These are phyloP conservation scores for Diaprepes abbreviatus DNA, from an alignment of 2,888 invertebrate genomes.

Conservation along the genomic window DNA sequence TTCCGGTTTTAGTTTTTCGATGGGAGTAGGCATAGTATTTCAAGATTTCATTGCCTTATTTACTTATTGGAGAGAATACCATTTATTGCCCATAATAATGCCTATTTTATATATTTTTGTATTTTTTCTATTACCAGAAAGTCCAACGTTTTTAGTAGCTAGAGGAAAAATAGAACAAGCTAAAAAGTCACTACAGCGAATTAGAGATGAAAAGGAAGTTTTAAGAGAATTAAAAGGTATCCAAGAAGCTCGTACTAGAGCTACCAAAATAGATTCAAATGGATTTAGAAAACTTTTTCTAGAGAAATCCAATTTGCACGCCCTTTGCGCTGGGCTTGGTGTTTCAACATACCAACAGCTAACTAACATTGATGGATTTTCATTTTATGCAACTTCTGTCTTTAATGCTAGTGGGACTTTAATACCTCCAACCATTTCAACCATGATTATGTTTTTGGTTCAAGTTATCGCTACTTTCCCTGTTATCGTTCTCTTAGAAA, in stretches of 20 bases:
- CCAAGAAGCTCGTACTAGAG: neutral
- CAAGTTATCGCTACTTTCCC: neutral
- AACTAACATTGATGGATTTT: neutral
- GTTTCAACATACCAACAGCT: neutral
- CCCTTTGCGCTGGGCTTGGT: neutral
- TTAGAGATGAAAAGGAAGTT: neutral
- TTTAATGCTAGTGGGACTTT: neutral
- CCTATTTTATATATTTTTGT: neutral
- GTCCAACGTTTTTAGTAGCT: neutral
- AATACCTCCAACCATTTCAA: neutral
- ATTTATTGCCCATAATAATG: neutral
- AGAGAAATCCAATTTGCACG: neutral
- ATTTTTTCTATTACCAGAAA: neutral
- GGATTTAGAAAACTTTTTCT: neutral
- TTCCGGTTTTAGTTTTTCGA: neutral
- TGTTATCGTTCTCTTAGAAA: neutral
- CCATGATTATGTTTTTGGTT: neutral
- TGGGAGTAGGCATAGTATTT: neutral
- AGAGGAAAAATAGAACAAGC: neutral
- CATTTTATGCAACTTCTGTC: neutral
- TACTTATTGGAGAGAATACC: neutral
- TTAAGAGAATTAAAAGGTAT: neutral
- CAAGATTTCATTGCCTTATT: neutral
- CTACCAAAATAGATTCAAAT: neutral
- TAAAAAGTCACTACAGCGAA: neutral